Evolutionary conservation across 2,797 vertebrate genomes (phyloP), one percentile per base, ranked within the genome.

Genomic region (Limosa lapponica): DNA sequence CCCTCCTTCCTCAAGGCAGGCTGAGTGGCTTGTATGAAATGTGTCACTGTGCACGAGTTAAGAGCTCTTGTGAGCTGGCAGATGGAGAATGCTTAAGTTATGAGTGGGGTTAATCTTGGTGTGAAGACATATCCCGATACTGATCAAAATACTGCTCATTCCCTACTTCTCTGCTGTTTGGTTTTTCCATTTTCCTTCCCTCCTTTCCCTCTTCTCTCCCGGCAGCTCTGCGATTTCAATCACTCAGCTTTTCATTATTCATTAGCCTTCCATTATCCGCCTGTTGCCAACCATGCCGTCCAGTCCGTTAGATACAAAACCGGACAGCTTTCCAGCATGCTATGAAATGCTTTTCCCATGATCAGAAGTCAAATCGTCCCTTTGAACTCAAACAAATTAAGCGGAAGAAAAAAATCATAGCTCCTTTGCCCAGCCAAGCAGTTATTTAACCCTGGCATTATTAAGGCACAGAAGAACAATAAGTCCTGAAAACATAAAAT

Each of bases 181-280:
- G 19, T 93, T 89, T 77, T 83, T 30, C 48, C 72, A 51, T 61
- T 85, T 89, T 64, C 49, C 15, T 52, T 91, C 62, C 32, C 72
- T 84, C 70, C 46, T 88, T 93, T 89, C 43, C 62, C 36, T 55
- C 28, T 87, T 65, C 36, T 69, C 24, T 77, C 78, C 78, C 78
- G 32, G n/a, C 71, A 94, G 74, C 87, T 94, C 90, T 88, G 54
- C 67, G 93, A 62, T 93, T 96, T 90, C 89, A 91, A 62, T 93
- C 95, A 91, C 54, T 92, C 75, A 55, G 81, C 54, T 94, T 84
- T 91, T 93, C 69, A 91, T 92, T 96, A 91, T 90, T 94, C 79
- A 83, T 89, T 78, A 92, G 75, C 87, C 62, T 94, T 82, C 79
- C 73, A 78, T 91, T 94, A 93, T 79, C 82, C 1, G 0, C 58